Evolutionary conservation across 1,140 invertebrate species (phyloP), one percentile per base, ranked within the genome.

Genomic region (Trigoniulus corallinus): DNA sequence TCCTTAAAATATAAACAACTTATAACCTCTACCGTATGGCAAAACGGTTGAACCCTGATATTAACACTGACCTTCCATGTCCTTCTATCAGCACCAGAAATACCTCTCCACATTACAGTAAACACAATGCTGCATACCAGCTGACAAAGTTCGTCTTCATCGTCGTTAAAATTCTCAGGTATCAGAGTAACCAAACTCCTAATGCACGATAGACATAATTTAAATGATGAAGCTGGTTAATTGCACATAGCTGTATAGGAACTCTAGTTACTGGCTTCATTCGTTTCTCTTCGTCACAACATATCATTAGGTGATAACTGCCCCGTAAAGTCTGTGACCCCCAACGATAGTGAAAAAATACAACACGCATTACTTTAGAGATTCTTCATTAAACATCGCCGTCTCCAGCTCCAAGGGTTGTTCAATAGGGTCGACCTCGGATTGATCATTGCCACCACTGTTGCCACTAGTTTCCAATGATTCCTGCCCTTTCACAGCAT

Each of bases 21-120:
- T 39, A 18, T 12, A 39, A 39, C 12, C 37, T 39, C 37, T n/a
- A n/a, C n/a, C n/a, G n/a, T n/a, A n/a, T n/a, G n/a, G 37, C 18
- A 39, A 39, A 39, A 39, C 37, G n/a, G 18, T 39, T 39, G 12
- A 12, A 39, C 37, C 12, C 23, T 18, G 26, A 46, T 20, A 49
- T 54, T 7, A 52, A 42, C 24, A 53, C 54, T 54, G 57, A 74
- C 71, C 65, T 71, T 74, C 77, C 77, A 79, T 34, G 70, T 68
- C 20, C 70, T 65, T 47, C 67, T 69, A 59, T 68, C 67, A 48
- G 72, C 71, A 37, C 74, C 73, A 47, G 74, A 69, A 21, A 78
- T 66, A 22, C 78, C 77, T 54, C 74, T 68, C 77, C 76, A 79
- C 58, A 78, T 70, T 1, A 79, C 63, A 7, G 72, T 73, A 50